Evolutionary conservation across 1,140 invertebrate species (phyloP).

Genomic region (Procambarus clarkii): DNA sequence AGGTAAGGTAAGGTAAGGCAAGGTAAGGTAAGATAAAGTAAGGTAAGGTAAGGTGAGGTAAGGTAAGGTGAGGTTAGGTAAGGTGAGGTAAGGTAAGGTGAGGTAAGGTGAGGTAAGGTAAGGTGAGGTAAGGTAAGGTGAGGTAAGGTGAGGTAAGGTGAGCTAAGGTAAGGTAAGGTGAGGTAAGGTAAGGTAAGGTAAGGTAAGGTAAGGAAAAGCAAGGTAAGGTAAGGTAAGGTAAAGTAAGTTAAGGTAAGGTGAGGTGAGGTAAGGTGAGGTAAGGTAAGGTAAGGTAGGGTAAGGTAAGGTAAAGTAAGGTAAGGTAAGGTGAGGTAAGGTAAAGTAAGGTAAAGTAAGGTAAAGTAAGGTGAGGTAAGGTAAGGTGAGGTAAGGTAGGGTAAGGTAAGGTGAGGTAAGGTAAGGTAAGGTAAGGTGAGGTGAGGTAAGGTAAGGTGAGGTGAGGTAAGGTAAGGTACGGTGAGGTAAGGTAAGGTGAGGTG

Average conservation of each 20-base stretch:
- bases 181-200: conserved; percentile 3
- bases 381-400: conserved; percentile 7
- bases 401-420: neutral
- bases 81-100: conserved; percentile 20
- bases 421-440: neutral
- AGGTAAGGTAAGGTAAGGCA: conserved; percentile 29
- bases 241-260: neutral
- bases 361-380: neutral
- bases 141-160: conserved; percentile 19
- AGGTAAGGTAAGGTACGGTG: neutral
- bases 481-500: conserved; percentile 12
- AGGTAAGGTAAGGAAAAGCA: conserved; percentile 1
- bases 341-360: neutral
- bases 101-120: conserved; percentile 13
- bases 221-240: neutral
- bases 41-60: conserved; percentile 30
- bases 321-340: neutral
- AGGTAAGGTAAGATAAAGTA: conserved; percentile 15
- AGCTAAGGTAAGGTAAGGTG: neutral
- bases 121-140: conserved; percentile 23
- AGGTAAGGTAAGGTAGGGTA: neutral
- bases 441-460: no score
- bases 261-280: neutral
- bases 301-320: neutral
- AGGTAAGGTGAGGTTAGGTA: conserved; percentile 20